These are phyloP conservation scores for Hoplostethus atlanticus DNA, from an alignment of 2,797 vertebrate genomes.

Conservation along the genomic window DNA sequence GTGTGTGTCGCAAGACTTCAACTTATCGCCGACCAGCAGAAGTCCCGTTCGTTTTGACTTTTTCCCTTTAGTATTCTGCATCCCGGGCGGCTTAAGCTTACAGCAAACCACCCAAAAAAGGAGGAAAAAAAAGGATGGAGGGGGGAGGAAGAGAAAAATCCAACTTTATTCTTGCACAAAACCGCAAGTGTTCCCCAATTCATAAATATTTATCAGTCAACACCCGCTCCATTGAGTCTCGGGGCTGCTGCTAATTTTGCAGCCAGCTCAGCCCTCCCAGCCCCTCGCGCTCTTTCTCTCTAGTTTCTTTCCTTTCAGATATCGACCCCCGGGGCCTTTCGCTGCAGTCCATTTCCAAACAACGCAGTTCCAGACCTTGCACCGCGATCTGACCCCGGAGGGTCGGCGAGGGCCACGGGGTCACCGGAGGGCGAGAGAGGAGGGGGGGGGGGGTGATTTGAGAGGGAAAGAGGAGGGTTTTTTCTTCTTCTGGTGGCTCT, in stretches of 20 bases:
- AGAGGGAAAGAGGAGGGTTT: background rate
- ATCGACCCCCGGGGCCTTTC: background rate
- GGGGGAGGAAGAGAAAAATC: background rate
- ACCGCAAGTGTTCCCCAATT: conserved; percentile 43
- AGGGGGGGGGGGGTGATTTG: background rate
- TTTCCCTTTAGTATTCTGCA: background rate
- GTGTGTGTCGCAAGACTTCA: background rate
- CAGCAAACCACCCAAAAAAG: background rate
- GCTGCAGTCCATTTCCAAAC: conserved; percentile 17
- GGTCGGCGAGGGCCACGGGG: conserved; percentile 26
- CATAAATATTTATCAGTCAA: conserved; percentile 58
- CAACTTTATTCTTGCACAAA: conserved; percentile 26
- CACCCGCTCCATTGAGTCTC: conserved; percentile 35
- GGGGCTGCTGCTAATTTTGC: conserved; percentile 15
- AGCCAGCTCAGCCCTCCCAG: background rate
- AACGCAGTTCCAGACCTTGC: conserved; percentile 18
- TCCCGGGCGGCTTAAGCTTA: background rate
- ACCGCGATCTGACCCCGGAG: conserved; percentile 32
- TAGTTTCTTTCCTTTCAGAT: conserved; percentile 1
- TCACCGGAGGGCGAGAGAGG: background rate
- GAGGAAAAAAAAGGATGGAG: too few species aligned
- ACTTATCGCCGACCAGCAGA: background rate
- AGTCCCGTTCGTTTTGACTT: background rate
- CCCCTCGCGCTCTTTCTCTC: background rate
- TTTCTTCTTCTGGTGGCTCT: background rate